Conservation (phyloP, 1,140 invertebrate species). For the Eupeodes corollae region DNA sequence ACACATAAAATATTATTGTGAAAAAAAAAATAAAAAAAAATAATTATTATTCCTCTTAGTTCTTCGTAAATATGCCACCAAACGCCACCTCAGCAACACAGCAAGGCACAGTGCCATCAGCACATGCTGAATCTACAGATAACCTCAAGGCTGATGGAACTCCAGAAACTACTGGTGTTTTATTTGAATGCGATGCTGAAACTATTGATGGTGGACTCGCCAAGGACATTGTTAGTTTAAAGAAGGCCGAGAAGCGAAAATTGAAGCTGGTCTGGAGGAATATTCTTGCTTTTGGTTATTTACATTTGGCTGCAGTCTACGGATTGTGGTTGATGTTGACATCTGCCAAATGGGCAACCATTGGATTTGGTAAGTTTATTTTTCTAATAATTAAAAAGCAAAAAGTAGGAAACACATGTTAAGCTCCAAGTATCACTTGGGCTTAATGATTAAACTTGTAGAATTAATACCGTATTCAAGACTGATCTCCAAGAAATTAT, state of each 20-base stretch:
- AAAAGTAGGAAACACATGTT: too few species aligned
- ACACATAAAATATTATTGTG: too few species aligned
- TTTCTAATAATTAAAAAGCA: too few species aligned
- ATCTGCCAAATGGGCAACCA: slow-evolving; percentile 63
- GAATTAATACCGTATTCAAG: too few species aligned
- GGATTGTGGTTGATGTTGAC: slow-evolving; percentile 69
- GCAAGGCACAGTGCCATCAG: neutral
- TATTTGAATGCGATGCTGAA: slow-evolving; percentile 50
- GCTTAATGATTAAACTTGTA: too few species aligned
- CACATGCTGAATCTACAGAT: neutral
- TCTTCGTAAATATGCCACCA: slow-evolving; percentile 17
- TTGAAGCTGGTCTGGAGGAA: slow-evolving; percentile 82
- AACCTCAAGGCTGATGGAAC: neutral
- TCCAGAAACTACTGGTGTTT: slow-evolving; percentile 40
- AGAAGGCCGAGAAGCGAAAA: slow-evolving; percentile 31
- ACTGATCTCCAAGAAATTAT: too few species aligned
- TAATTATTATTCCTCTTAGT: too few species aligned
- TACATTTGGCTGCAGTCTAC: slow-evolving; percentile 83
- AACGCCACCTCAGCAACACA: slow-evolving; percentile 14
- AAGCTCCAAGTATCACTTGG: too few species aligned
- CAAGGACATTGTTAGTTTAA: slow-evolving; percentile 27
- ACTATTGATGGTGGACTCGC: slow-evolving; percentile 42
- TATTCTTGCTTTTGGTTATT: slow-evolving; percentile 66
- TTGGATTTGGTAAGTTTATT: slow-evolving; percentile 50
- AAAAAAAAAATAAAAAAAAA: too few species aligned